Base-by-base conservation (phyloP, 2,888 invertebrate species). In the Bellardia pandia region DNA sequence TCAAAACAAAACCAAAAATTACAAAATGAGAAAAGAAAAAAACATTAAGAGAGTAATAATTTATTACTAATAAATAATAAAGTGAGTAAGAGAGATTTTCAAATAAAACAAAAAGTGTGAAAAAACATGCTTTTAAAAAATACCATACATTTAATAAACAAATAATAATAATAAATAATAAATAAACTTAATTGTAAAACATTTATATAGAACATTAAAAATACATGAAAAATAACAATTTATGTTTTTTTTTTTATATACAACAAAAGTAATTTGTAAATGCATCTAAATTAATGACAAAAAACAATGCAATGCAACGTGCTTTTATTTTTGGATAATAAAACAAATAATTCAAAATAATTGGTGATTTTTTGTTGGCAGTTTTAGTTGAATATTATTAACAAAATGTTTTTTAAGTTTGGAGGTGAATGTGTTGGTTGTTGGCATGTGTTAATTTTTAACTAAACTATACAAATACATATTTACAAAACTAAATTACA, bases 331-430 rank as follows among this genome's bases (percentile, higher is more conserved):
- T 76, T 51, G 45, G 13, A 75, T 75, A 83, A 83, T 16, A 14
- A 85, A 78, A 78, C 51, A 51, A 58, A 81, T 60, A 86, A 69
- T 77, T 83, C 11, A 76, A 83, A 79, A 80, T 83, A 88, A 88
- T 88, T 88, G 88, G 88, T 88, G 88, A 88, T 88, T 88, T 88
- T 88, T 88, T 82, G 45, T 74, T 83, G 74, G 74, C 68, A 78
- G 30, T 72, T 30, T 66, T 72, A 68, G 64, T 71, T 72, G 42
- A 66, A 62, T 58, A 75, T 88, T 80, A 83, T 79, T 75, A 82
- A 85, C 79, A 82, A 72, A 85, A 77, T 76, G 13, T 77, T 71
- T 66, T 62, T 37, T 13, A 30, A 81, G 68, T 60, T 72, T 48
- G 58, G 11, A 72, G 53, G 30, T 71, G 45, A 37, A 58, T 42